phyloP scores from a whole-genome alignment of 2,888 invertebrate genomes.

The Campopleginae sp. region DNA sequence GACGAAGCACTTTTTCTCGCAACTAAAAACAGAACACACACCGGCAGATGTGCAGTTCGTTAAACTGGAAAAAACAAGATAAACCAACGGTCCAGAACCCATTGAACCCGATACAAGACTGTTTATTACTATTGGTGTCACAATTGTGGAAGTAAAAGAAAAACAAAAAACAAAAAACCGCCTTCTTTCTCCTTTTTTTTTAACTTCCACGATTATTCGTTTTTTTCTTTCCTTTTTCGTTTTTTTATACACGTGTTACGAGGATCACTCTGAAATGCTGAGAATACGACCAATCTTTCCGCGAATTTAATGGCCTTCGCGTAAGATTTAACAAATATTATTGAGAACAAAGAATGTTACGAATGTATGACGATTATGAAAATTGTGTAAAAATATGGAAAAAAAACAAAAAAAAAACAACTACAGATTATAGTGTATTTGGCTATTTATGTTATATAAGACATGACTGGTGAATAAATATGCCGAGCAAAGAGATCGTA shows the following conservation, averaged over 20 bases:
- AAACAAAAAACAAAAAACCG: conserved; percentile 32
- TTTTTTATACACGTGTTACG: conserved; percentile 25
- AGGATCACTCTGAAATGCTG: conserved; percentile 55
- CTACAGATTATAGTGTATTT: conserved; percentile 76
- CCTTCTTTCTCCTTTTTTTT: conserved; percentile 66
- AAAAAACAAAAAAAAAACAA: conserved; percentile 17
- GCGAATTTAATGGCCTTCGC: conserved; percentile 35
- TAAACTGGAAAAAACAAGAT: background rate
- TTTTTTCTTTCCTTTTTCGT: conserved; percentile 31
- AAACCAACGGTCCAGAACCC: conserved; percentile 47
- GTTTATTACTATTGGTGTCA: conserved; percentile 80
- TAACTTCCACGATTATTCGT: conserved; percentile 64
- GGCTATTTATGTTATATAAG: conserved; percentile 75
- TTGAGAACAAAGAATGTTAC: conserved; percentile 29
- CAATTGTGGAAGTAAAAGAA: conserved; percentile 70
- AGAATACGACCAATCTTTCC: conserved; percentile 31
- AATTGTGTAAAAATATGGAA: conserved; percentile 45
- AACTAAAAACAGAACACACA: background rate
- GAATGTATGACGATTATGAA: conserved; percentile 46
- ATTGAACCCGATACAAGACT: conserved; percentile 80
- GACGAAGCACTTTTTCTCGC: conserved; percentile 42
- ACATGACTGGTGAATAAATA: conserved; percentile 79
- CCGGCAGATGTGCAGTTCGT: background rate
- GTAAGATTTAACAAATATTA: background rate
- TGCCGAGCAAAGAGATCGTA: conserved; percentile 76